Evolutionary conservation across 1,140 invertebrate genomes (phyloP), one percentile per base, ranked within the genome.

Genomic region (Pteromalus puparum): DNA sequence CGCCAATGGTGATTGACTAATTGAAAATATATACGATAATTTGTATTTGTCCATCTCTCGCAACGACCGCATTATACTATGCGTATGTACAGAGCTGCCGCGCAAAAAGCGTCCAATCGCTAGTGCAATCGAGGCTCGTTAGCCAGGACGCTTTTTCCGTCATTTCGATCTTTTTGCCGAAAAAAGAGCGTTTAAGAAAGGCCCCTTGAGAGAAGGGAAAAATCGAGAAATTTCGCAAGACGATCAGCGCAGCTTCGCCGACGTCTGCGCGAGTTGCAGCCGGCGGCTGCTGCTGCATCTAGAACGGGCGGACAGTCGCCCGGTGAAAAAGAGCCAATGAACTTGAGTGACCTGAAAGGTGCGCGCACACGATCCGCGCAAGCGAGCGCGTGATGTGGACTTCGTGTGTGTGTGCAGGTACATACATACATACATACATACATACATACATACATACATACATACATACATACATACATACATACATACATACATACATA

Each of bases 281-380:
- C 15, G 67, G 68, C 72, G 5, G 38, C 30, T 67, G 73, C 72
- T 21, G 38, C 30, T 67, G 73, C 73, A 61, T 76, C 73, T 82
- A 67, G 81, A 82, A 68, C 48, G 24, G 48, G 61, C 72, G 67
- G 75, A 85, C 74, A 74, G 81, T 86, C 85, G 87, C 84, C 81
- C 81, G 77, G 87, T 75, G 88, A 88, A 89, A 90, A 91, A 91
- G 88, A 90, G 90, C 87, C 90, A 91, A 90, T 90, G 90, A 91
- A 92, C 91, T 91, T 91, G 89, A 88, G 87, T 91, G 90, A 92
- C 90, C 91, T 86, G 85, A 88, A 87, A 89, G 88, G 83, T 87
- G 87, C 84, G 82, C 85, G 80, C 81, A 26, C 15, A 68, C 77
- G 65, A 34, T 81, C 79, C 53, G 53, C 53, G 53, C 53, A 61